These are phyloP conservation scores for Sphaeramia orbicularis DNA, from an alignment of 2,797 vertebrate species.

Conservation along the genomic window DNA sequence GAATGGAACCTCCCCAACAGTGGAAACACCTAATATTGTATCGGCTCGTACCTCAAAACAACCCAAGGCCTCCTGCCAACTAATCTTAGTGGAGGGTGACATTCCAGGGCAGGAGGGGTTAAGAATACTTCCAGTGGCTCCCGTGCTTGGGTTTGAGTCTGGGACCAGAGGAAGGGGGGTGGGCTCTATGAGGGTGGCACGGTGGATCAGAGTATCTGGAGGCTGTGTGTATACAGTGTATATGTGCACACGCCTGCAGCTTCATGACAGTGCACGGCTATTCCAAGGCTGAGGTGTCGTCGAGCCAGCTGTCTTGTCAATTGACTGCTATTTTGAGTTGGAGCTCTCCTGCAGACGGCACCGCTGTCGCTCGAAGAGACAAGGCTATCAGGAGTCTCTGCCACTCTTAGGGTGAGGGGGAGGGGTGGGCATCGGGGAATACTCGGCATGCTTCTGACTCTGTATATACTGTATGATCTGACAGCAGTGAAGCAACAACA, in stretches of 20 bases:
- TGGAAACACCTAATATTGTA: constrained; percentile 30
- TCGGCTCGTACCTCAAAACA: constrained; percentile 27
- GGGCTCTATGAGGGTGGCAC: constrained; percentile 34
- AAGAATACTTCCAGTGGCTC: constrained; percentile 81
- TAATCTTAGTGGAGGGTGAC: constrained; percentile 73
- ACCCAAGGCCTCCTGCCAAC: constrained; percentile 58
- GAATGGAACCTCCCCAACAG: constrained; percentile 2
- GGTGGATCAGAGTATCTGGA: constrained; percentile 38
- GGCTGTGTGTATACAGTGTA: constrained; percentile 57
- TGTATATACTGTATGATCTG: constrained; percentile 40
- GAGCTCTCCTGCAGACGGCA: constrained; percentile 74
- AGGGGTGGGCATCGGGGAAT: constrained; percentile 32
- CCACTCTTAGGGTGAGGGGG: constrained; percentile 24
- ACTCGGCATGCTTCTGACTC: constrained; percentile 54
- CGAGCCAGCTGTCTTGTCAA: constrained; percentile 87
- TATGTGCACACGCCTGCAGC: constrained; percentile 58
- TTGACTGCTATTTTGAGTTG: constrained; percentile 87
- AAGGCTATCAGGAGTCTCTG: constrained; percentile 48
- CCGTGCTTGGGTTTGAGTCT: constrained; percentile 36
- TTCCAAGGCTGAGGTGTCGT: constrained; percentile 75
- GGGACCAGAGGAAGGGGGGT: background rate
- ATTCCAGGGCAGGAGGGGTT: constrained; percentile 81
- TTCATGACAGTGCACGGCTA: constrained; percentile 71
- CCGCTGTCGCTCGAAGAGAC: constrained; percentile 65
- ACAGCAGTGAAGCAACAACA: constrained; percentile 38